Conservation (phyloP, 23 tunicate genomes). For the Trididemnum clinides region DNA sequence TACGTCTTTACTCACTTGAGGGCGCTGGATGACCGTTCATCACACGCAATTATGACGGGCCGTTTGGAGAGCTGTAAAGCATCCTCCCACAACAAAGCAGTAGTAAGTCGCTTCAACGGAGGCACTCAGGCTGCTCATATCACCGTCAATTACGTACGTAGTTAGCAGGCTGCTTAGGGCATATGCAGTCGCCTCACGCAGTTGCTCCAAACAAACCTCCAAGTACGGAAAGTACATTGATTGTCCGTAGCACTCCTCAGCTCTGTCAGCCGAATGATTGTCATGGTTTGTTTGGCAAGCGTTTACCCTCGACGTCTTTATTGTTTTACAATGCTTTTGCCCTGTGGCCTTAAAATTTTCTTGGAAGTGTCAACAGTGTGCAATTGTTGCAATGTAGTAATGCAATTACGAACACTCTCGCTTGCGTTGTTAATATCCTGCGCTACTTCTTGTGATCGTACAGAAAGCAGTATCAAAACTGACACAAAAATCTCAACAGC, state of each 20-base stretch:
- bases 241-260: background rate
- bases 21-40: too few relatives aligned
- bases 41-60: too few relatives aligned
- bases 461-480: background rate
- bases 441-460: background rate
- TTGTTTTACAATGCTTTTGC: too few relatives aligned
- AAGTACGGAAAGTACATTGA: background rate
- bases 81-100: background rate
- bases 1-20: too few relatives aligned
- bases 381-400: background rate
- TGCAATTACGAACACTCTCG: background rate
- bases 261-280: background rate
- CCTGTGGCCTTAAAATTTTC: too few relatives aligned
- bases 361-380: background rate
- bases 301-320: background rate
- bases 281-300: background rate
- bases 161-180: background rate
- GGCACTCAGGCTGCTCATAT: background rate
- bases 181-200: background rate
- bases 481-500: background rate
- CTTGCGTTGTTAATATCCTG: background rate
- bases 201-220: constrained; percentile 2
- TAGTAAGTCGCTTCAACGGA: background rate
- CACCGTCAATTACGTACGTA: background rate
- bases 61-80: background rate